Base-by-base conservation (phyloP, 2,113 vertebrate species). In the Forbesichthys agassizii region DNA sequence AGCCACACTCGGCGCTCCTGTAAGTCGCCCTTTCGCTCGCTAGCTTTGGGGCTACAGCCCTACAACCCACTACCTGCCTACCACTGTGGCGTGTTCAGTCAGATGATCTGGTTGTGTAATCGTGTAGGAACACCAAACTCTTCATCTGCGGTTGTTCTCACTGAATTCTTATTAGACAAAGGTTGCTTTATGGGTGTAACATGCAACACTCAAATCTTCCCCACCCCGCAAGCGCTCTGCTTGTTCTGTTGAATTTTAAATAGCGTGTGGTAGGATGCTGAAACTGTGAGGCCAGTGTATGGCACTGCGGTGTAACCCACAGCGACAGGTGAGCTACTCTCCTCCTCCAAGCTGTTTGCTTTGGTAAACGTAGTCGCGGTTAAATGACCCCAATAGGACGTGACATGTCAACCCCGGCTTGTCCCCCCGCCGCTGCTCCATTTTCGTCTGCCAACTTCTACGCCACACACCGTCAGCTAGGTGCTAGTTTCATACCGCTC, bases 301-400 rank as follows among this genome's bases (percentile, higher is more conserved):
- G 87, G 73, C 82, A 82, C 81, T 69, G 83, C 78, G 82, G 65
- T 69, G 59, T 86, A 80, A 91, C 89, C 67, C 61, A 74, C 81
- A 68, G 74, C 53, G 88, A 91, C 89, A 89, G 82, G 83, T 89
- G 84, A 85, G 88, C 84, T 83, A 83, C 86, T 85, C 77, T 79
- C 80, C 75, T 84, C 75, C 80, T 85, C 80, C 63, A 62, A 71
- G 81, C 83, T 84, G 89, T 87, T 87, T 85, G 82, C 83, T 84
- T 82, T 87, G 86, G 83, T 91, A 86, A 88, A 81, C 81, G 87
- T 85, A 83, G 72, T 69, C 46, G 33, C 83, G 68, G 64, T 88
- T 16, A 5, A 68, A 72, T 89, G 88, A 89, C 87, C 89, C 84
- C 88, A 90, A 90, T 90, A 86, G 84, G 88, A 90, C 75, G 47